Conservation (phyloP, 2,113 vertebrate species). For the Anser brachyrhynchus region DNA sequence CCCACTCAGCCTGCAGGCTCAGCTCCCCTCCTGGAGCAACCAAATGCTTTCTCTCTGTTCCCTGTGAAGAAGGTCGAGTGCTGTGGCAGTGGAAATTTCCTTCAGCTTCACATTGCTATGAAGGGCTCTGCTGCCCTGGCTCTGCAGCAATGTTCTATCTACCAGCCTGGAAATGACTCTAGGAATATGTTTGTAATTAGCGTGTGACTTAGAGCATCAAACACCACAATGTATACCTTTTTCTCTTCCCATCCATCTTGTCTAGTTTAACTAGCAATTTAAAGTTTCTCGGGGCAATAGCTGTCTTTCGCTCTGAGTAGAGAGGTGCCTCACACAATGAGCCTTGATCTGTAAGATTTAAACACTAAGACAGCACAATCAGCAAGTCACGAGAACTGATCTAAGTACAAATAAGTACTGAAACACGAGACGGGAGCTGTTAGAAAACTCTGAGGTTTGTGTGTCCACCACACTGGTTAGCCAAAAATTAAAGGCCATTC, state of each 20-base stretch:
- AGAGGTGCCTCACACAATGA: not conserved
- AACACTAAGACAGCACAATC: not conserved
- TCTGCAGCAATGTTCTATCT: not conserved
- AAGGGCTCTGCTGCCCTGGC: not conserved
- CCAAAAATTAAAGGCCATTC: not conserved
- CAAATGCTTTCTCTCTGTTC: not conserved
- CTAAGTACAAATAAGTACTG: not conserved
- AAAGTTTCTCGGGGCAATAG: not conserved
- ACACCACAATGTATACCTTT: not conserved
- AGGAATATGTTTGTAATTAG: constrained; percentile 17
- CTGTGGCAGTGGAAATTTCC: constrained; percentile 22
- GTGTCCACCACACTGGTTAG: constrained; percentile 7
- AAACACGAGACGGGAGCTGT: not conserved
- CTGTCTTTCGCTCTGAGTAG: not conserved
- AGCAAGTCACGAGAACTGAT: not conserved
- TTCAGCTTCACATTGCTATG: not conserved
- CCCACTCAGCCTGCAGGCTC: not conserved
- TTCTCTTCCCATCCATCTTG: not conserved
- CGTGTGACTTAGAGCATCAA: not conserved
- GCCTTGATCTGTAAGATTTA: not conserved
- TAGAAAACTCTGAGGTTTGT: constrained; percentile 21
- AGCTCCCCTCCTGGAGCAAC: not conserved
- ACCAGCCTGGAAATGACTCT: not conserved
- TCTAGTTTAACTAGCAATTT: constrained; percentile 19
- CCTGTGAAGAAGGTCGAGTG: not conserved